Conservation (phyloP, 2,797 vertebrate genomes). For the Microhierax caerulescens region DNA sequence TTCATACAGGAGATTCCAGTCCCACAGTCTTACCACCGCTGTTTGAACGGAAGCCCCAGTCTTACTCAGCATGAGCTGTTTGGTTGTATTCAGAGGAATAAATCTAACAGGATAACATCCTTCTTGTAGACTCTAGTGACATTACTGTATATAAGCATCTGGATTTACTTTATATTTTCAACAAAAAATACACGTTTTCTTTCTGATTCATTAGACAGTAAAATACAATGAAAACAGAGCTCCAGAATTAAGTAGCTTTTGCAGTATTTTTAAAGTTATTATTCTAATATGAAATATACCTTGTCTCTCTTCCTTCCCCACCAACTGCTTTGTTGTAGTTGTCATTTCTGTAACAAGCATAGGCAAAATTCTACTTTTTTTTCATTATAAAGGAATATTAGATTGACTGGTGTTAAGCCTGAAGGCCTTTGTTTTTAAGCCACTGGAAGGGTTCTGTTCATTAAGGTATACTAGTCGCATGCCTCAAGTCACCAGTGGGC, state of each 20-base stretch:
- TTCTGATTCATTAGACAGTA: not conserved
- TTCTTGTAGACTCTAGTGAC: not conserved
- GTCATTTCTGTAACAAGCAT: not conserved
- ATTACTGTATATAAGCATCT: not conserved
- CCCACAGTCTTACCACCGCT: constrained; percentile 49
- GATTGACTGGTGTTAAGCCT: not conserved
- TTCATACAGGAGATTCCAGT: constrained; percentile 50
- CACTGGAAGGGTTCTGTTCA: not conserved
- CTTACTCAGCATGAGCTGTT: constrained; percentile 14
- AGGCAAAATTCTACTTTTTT: not conserved
- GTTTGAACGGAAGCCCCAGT: constrained; percentile 15
- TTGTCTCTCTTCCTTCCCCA: not conserved
- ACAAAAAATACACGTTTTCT: not conserved
- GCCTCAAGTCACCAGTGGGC: not conserved
- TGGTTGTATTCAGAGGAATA: not conserved
- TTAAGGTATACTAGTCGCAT: not conserved
- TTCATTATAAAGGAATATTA: not conserved
- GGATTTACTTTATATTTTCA: not conserved
- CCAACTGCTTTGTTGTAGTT: not conserved
- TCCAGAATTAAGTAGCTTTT: not conserved
- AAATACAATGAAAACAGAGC: not conserved
- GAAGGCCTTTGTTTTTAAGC: not conserved
- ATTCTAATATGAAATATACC: not conserved
- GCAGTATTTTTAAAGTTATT: not conserved
- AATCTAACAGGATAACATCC: not conserved